phyloP scores from a whole-genome alignment of 2,888 invertebrate species.

The Electrophaes corylata region DNA sequence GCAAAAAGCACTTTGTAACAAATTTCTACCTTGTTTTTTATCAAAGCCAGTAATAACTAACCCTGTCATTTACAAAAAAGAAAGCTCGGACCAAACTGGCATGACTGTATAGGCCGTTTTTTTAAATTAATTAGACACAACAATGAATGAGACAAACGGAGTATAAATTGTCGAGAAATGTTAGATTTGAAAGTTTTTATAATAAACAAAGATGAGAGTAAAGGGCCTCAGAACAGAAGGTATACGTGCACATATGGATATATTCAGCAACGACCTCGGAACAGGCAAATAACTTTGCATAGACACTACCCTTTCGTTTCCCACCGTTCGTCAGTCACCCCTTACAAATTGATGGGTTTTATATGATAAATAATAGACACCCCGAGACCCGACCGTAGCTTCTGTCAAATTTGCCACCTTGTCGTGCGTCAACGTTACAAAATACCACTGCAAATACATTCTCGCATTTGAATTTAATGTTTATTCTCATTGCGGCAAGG shows the following conservation, averaged over 20 bases:
- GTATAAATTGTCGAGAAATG: too few species aligned
- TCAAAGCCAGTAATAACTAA: background rate
- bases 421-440: slow-evolving; percentile 37
- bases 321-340: slow-evolving; percentile 51
- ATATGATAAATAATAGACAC: slow-evolving; percentile 61
- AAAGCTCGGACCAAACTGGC: too few species aligned
- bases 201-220: background rate
- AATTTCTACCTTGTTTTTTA: slow-evolving; percentile 22
- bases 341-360: slow-evolving; percentile 60
- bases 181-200: too few species aligned
- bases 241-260: slow-evolving; percentile 9
- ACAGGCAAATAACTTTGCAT: slow-evolving; percentile 20
- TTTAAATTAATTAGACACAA: too few species aligned
- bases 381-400: slow-evolving; percentile 33
- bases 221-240: background rate
- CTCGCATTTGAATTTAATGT: slow-evolving; percentile 30
- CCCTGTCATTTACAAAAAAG: background rate
- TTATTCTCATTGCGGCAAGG: slow-evolving; percentile 33
- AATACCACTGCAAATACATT: slow-evolving; percentile 19
- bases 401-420: slow-evolving; percentile 42
- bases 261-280: slow-evolving; percentile 6
- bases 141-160: background rate
- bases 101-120: too few species aligned
- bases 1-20: slow-evolving; percentile 17
- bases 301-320: slow-evolving; percentile 27